Evolutionary conservation across 2,113 vertebrate genomes (phyloP).

Genomic region (Scortum barcoo): DNA sequence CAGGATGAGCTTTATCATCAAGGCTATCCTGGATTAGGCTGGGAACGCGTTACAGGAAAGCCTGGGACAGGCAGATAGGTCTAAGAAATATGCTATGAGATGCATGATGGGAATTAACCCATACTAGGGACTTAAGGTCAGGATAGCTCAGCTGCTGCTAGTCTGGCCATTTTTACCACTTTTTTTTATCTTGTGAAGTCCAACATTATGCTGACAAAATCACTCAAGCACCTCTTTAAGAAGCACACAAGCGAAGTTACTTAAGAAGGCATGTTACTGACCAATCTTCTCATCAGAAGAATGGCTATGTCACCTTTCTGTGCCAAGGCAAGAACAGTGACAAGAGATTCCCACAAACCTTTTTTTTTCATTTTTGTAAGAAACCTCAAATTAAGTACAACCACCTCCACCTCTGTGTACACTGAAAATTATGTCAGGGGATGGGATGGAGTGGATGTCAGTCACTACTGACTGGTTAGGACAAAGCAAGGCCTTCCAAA

Average conservation of each 20-base stretch:
- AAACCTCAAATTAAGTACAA: not conserved
- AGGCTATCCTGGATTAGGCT: not conserved
- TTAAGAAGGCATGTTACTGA: not conserved
- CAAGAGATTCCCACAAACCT: not conserved
- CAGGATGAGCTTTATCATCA: not conserved
- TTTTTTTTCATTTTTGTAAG: not conserved
- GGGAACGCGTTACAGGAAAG: not conserved
- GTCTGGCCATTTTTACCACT: not conserved
- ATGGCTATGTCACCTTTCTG: not conserved
- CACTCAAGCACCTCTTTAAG: not conserved
- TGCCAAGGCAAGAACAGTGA: not conserved
- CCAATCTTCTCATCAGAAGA: not conserved
- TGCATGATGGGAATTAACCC: not conserved
- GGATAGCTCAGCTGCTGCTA: not conserved
- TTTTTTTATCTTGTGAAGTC: too few species aligned
- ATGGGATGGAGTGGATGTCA: not conserved
- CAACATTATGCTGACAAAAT: not conserved
- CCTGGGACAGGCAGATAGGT: not conserved
- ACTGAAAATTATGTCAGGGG: not conserved
- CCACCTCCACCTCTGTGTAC: not conserved
- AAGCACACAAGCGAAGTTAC: not conserved
- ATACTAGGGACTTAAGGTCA: not conserved
- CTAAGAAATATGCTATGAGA: not conserved
- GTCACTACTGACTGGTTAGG: not conserved
- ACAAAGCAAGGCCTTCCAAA: not conserved